These are phyloP conservation scores for Cephalopterus ornatus DNA, from an alignment of 2,113 vertebrate species.

Conservation along the genomic window DNA sequence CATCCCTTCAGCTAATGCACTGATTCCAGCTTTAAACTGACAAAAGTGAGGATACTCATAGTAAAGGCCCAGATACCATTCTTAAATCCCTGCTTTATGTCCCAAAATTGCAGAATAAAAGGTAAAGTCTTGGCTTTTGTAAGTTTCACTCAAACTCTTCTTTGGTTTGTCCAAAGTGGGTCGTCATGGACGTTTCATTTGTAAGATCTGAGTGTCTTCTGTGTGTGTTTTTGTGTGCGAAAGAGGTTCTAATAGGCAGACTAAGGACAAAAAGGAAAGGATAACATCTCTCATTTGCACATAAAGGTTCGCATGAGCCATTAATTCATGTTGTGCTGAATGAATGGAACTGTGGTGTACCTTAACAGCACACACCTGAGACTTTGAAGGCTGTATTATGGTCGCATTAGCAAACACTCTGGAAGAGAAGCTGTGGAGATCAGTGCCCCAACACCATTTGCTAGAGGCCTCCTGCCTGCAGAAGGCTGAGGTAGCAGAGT, in stretches of 20 bases:
- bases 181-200: not conserved
- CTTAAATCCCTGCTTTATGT: not conserved
- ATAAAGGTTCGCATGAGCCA: not conserved
- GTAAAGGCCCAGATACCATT: not conserved
- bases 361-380: not conserved
- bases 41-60: not conserved
- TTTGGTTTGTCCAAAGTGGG: not conserved
- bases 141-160: conserved; percentile 7
- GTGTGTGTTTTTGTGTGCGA: not conserved
- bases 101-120: not conserved
- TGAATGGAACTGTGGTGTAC: not conserved
- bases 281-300: not conserved
- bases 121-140: conserved; percentile 13
- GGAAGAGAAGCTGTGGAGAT: not conserved
- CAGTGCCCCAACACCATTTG: not conserved
- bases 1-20: conserved; percentile 14
- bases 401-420: accelerated
- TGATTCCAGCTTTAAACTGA: conserved; percentile 9
- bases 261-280: not conserved
- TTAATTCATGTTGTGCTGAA: not conserved
- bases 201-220: not conserved
- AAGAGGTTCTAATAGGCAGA: not conserved
- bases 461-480: not conserved
- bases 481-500: not conserved
- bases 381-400: not conserved